Base-by-base conservation (phyloP, 2,888 invertebrate genomes). In the Drosophila subsilvestris region DNA sequence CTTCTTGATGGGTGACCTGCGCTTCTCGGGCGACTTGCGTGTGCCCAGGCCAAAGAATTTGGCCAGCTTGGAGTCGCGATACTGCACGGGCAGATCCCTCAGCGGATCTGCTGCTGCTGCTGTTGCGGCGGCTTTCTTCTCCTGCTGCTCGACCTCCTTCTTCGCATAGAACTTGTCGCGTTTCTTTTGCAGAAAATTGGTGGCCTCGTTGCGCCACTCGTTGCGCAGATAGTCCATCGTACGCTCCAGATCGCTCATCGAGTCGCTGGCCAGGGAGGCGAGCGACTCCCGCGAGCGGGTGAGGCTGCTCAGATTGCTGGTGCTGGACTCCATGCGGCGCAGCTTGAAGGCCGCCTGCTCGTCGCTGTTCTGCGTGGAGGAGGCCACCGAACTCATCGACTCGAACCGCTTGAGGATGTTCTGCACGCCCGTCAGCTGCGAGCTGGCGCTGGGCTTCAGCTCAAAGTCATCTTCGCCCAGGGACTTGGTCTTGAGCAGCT, bases 211-310 rank as follows among this genome's bases (percentile, higher is more conserved):
- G 10, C 83, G 90, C 92, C 92, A 92, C 61, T 91, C 92, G 5
- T 88, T 81, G 58, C 90, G 90, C 32, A 92, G 72, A 71, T 91
- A 91, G 37, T 92, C 91, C 91, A 92, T 91, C 1, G 92, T 92
- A 45, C 88, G 90, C 43, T 92, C 92, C 29, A 92, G 74, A 69
- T 92, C 92, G 71, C 88, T 90, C 55, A 91, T 76, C 2, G 86
- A 86, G 12, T 90, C 90, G 1, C 89, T 88, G 10, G 79, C 86
- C 12, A 67, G 78, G 0, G 90, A 90, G 14, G 72, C 79, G 1
- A 87, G n/a, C 0, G 91, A 91, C n/a, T 91, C 91, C 1, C 80
- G 74, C 0, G 91, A 91, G 14, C 87, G 90, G 53, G 88, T 89
- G 7, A 91, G 72, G 29, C 90, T 90, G 49, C 89, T 89, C 27